Conservation (phyloP, 2,113 vertebrate species). For the Gopherus evgoodei region DNA sequence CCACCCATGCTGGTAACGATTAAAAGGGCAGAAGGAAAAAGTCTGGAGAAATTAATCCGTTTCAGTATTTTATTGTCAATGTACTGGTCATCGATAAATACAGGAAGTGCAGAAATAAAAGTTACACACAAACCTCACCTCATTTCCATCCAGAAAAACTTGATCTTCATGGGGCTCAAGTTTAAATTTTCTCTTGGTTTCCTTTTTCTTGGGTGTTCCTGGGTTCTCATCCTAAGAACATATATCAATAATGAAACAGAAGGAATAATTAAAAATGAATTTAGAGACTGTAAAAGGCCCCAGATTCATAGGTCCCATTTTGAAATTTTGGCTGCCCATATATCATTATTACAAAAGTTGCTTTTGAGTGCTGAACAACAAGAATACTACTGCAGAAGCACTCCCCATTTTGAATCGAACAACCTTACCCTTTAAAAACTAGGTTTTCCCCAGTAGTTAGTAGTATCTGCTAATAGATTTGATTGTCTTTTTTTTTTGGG, state of each 20-base stretch:
- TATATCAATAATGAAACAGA: neutral
- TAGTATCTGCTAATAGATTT: neutral
- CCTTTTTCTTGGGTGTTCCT: slow-evolving; percentile 97
- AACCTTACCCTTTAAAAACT: neutral
- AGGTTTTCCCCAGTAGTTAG: neutral
- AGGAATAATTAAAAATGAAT: neutral
- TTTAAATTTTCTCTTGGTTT: slow-evolving; percentile 99
- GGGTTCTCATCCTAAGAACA: slow-evolving; percentile 91
- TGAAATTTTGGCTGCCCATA: neutral
- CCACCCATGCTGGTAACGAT: neutral
- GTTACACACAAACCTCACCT: slow-evolving; percentile 79
- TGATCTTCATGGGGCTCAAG: slow-evolving; percentile 98
- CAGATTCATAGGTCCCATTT: neutral
- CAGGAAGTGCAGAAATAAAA: neutral
- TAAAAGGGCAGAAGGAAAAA: neutral
- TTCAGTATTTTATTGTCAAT: neutral
- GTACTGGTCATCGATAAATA: rapidly evolving
- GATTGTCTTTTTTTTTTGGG: neutral
- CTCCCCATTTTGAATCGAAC: neutral
- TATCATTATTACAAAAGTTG: neutral
- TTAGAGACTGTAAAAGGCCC: neutral
- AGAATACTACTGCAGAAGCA: neutral
- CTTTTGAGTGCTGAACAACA: neutral
- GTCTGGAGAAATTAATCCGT: neutral
- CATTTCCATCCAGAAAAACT: slow-evolving; percentile 96